These are phyloP conservation scores for Lontra canadensis DNA, from an alignment of 2,113 vertebrate species.

Conservation along the genomic window DNA sequence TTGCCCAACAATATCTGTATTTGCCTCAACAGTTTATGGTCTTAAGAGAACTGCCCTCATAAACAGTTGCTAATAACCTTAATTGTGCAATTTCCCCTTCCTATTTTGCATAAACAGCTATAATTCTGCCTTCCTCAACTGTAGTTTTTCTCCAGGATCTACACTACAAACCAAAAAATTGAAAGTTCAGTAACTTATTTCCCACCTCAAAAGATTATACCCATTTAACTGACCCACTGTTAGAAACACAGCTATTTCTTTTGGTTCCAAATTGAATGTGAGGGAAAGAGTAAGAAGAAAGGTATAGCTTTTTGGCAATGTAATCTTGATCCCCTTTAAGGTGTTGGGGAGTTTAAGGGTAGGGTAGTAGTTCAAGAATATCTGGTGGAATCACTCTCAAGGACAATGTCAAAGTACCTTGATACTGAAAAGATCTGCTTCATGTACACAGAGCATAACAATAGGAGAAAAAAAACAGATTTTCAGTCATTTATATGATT, in stretches of 20 bases:
- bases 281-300: not conserved
- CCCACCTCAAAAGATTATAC: not conserved
- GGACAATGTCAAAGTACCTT: not conserved
- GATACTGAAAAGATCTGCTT: not conserved
- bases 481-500: constrained; percentile 78
- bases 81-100: not conserved
- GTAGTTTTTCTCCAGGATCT: not conserved
- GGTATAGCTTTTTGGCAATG: not conserved
- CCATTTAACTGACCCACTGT: not conserved
- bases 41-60: not conserved
- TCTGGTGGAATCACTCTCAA: not conserved
- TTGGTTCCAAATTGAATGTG: not conserved
- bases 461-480: constrained; percentile 61
- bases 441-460: constrained; percentile 29
- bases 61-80: not conserved
- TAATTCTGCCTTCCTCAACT: not conserved
- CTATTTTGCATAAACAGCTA: not conserved
- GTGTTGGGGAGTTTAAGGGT: not conserved
- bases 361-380: not conserved
- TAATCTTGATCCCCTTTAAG: not conserved
- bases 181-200: not conserved
- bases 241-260: constrained; percentile 5
- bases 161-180: not conserved
- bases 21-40: not conserved
- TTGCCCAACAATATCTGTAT: not conserved